Base-by-base conservation (phyloP, 1,140 invertebrate genomes). In the Bicyclus anynana region DNA sequence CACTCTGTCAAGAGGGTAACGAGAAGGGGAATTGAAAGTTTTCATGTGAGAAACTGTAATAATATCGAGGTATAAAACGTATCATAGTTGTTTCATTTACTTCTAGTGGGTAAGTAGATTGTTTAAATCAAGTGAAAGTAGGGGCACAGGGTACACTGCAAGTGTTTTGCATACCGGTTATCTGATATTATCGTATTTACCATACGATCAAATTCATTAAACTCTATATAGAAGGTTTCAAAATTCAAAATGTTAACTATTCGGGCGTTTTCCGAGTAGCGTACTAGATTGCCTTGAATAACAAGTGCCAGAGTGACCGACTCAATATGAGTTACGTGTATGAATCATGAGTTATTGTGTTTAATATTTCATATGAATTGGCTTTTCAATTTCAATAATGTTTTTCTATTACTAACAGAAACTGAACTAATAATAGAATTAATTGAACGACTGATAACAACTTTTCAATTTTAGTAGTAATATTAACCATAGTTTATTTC, bases 41-140 rank as follows among this genome's bases (percentile, higher is more conserved):
- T 12, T 3, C 10, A 33, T 12, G 29, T 33, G n/a, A 33, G 9
- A 33, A 33, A 12, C 10, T 33, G 29, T 33, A 38, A 2, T 5
- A 21, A 20, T 44, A 20, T 14, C 18, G 13, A 10, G 40, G 40
- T 44, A 20, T 20, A 44, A 18, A 44, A 20, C 4, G 16, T 40
- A n/a, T n/a, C n/a, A n/a, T 4, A 20, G 17, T 20, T 44, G 40
- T 18, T n/a, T 20, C 40, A 44, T 44, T 20, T 44, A 49, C 10
- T 33, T 49, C 33, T 49, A 49, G 26, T 10, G 12, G 17, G 21
- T 49, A 49, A 33, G 26, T 49, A 23, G 27, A 49, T 49, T 49
- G 47, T 23, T 49, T 16, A 49, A 44, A 20, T 20, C 27, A 49
- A 49, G 47, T 49, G 47, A 49, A 49, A 49, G 47, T 29, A 33